Conservation (phyloP, 2,113 vertebrate species). For the Zosterops lateralis region DNA sequence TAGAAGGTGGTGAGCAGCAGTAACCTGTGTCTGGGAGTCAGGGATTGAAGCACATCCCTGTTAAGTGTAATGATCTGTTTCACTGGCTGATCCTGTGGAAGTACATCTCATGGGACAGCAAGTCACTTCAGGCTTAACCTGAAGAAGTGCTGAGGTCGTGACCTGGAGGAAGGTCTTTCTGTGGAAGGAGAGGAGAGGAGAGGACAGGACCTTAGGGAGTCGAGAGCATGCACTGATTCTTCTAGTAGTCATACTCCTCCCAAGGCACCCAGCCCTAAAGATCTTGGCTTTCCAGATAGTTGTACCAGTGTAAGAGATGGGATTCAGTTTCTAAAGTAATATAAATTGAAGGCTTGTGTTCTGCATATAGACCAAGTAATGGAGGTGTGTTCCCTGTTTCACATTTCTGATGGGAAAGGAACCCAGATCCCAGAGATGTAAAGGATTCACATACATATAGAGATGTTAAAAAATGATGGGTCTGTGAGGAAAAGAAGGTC, state of each 20-base stretch:
- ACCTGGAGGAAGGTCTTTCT: neutral
- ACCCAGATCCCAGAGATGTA: neutral
- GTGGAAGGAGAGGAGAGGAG: neutral
- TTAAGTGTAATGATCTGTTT: neutral
- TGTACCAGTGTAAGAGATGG: neutral
- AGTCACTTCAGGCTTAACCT: neutral
- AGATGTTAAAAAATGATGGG: neutral
- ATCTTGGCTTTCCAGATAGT: neutral
- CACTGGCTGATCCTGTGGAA: too few species aligned
- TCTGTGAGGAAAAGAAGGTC: neutral
- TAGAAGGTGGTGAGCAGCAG: neutral
- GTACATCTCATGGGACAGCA: neutral
- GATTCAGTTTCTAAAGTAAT: neutral
- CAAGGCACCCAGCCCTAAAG: too few species aligned
- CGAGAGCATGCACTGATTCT: neutral
- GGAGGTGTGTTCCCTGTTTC: neutral
- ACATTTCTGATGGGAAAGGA: neutral
- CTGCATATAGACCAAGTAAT: neutral
- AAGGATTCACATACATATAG: rapidly evolving
- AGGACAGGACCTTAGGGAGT: neutral
- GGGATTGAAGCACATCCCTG: neutral
- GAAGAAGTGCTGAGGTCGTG: neutral
- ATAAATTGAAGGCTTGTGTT: neutral
- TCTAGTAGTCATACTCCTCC: neutral
- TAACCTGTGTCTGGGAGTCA: rapidly evolving